A percentile compares a stretch with the other conserved stretches of the same genome.
phyloP scores from a whole-genome alignment of 2,113 vertebrate species.

The Herpailurus yagouaroundi region DNA sequence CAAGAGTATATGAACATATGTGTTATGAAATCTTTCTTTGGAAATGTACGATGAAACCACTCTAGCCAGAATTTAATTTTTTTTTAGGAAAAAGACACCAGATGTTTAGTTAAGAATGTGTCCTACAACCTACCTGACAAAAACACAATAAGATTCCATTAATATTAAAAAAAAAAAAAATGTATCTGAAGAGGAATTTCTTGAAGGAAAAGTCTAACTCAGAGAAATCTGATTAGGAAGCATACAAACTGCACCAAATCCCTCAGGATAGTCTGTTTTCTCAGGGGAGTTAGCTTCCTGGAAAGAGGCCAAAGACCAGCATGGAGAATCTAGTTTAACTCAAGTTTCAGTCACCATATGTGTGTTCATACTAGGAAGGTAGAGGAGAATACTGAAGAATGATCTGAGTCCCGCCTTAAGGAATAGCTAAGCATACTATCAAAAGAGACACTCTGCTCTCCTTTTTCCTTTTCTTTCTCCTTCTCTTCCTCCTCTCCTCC shows the following conservation, averaged over 20 bases:
- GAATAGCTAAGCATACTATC: not conserved
- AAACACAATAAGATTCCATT: not conserved
- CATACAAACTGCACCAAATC: not conserved
- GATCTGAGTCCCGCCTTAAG: not conserved
- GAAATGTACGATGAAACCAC: not conserved
- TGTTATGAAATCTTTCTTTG: slow-evolving; percentile 4
- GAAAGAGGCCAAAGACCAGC: not conserved
- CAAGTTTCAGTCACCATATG: not conserved
- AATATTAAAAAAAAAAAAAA: not conserved
- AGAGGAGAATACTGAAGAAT: not conserved
- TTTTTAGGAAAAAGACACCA: not conserved
- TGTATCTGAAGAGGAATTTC: not conserved
- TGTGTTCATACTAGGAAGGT: not conserved
- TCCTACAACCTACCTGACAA: not conserved
- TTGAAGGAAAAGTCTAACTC: not conserved
- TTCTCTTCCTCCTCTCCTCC: not conserved
- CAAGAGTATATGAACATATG: not conserved
- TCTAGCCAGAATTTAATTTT: not conserved
- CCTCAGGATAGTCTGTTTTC: not conserved
- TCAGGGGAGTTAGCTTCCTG: not conserved
- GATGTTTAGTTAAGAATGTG: not conserved
- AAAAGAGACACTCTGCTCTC: not conserved
- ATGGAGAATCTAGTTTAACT: not conserved
- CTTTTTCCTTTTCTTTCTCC: not conserved
- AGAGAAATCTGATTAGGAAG: not conserved